Base-by-base conservation (phyloP, 2,888 invertebrate species). In the Sarcophaga caerulescens region DNA sequence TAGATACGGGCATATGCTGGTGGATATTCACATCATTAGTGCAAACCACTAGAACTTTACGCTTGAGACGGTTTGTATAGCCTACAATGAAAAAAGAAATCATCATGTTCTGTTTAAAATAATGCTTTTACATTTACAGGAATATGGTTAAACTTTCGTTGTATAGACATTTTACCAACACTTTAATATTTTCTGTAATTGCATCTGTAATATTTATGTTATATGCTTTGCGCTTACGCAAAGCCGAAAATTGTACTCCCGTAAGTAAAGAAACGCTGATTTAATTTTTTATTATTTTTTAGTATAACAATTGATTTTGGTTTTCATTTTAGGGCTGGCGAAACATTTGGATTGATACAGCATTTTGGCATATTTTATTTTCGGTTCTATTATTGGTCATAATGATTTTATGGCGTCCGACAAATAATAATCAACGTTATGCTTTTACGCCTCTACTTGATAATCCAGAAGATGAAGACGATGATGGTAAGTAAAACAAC, bases 361-460 rank as follows among this genome's bases (percentile, higher is more conserved):
- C 98, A 4, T 99, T 97, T 93, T 99, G 99, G 99, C 98, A 98
- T 93, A 95, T 98, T 57, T 94, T 98, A 81, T 99, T 99, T 93
- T 97, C 97, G 19, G 94, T 96, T 88, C 95, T 99, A 80, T 94
- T 99, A 35, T 93, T 97, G 59, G 97, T 97, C 52, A 99, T 99
- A 89, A 98, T 99, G 97, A 95, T 99, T 87, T 94, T 99, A 87
- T 99, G 98, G 98, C 94, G 99, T 88, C 99, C 99, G 6, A 98
- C 98, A 21, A 97, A 97, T 92, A 99, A 99, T 93, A 99, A 98
- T 94, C 98, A 98, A 93, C 95, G 98, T 90, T 97, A 96, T 93
- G 98, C 99, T 4, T 99, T 99, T 94, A 98, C 98, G 1, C 98
- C 98, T 68, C 95, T 99, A 47, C 94, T 98, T 19, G 99, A 97